Percentiles rank a stretch among this genome's conserved stretches.
Evolutionary conservation across 2,113 vertebrate species (phyloP).

Genomic region (Turdus rufiventris): DNA sequence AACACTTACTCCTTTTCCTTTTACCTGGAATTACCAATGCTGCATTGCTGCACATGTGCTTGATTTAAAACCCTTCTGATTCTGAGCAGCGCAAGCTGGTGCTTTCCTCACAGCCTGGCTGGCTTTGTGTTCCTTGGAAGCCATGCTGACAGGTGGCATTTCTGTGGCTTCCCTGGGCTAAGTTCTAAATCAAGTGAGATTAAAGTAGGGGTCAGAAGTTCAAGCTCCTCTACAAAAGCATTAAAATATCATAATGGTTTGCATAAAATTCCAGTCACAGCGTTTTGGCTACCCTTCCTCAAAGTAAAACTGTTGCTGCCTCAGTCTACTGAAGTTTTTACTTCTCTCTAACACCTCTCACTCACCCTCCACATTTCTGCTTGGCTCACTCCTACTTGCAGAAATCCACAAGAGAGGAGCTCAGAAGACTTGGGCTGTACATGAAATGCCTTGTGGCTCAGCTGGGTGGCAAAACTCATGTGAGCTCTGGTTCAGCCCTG

Average conservation of each 20-base stretch:
- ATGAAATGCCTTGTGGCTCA: background rate
- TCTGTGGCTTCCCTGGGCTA: background rate
- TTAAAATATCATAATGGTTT: background rate
- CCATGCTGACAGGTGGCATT: background rate
- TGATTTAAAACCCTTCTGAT: background rate
- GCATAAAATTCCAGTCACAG: background rate
- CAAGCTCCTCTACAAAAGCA: background rate
- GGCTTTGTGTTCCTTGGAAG: background rate
- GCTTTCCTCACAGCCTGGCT: background rate
- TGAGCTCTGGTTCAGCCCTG: background rate
- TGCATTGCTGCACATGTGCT: background rate
- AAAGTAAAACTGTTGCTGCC: background rate
- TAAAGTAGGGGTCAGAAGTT: conserved; percentile 22
- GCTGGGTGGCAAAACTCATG: background rate
- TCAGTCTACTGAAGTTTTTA: background rate
- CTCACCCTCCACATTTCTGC: background rate
- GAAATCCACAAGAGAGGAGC: background rate
- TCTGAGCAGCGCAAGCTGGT: background rate
- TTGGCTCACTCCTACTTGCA: background rate
- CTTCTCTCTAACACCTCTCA: background rate
- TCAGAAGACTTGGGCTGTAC: background rate
- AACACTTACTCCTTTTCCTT: background rate
- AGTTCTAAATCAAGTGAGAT: background rate
- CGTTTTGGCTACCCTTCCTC: background rate
- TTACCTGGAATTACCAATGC: background rate